These are phyloP conservation scores for Alviniconcha strummeri DNA, from an alignment of 2,888 invertebrate species.

Conservation along the genomic window DNA sequence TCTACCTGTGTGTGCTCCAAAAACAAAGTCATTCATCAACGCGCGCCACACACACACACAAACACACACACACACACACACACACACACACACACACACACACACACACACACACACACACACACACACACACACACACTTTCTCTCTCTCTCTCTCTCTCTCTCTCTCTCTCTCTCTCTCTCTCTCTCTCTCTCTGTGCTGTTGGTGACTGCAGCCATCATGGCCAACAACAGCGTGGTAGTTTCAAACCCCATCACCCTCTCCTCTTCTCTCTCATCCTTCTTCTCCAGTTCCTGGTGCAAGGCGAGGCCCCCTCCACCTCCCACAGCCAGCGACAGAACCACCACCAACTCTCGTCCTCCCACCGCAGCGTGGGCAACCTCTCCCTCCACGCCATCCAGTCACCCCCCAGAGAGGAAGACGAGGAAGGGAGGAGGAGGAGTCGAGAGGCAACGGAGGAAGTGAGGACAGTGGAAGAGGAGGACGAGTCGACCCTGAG, in stretches of 20 bases:
- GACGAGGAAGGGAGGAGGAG: not conserved
- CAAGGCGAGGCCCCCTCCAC: slow-evolving; percentile 2
- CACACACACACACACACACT: too few species aligned
- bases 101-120: too few species aligned
- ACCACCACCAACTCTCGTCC: too few species aligned
- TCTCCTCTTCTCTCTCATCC: slow-evolving; percentile 3
- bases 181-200: not conserved
- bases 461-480: not conserved
- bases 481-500: not conserved
- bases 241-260: not conserved
- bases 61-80: too few species aligned
- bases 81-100: too few species aligned
- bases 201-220: not conserved
- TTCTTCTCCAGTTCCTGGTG: slow-evolving; percentile 2
- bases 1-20: not conserved
- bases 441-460: not conserved
- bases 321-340: not conserved
- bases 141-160: too few species aligned
- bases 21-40: too few species aligned
- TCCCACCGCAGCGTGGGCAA: not conserved
- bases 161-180: not conserved
- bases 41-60: too few species aligned
- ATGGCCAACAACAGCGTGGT: not conserved
- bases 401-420: not conserved
- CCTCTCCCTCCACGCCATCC: not conserved